Percentiles rank a stretch among this genome's conserved stretches.
Conservation (phyloP, 2,797 vertebrate genomes). For the Sarcoramphus papa region DNA sequence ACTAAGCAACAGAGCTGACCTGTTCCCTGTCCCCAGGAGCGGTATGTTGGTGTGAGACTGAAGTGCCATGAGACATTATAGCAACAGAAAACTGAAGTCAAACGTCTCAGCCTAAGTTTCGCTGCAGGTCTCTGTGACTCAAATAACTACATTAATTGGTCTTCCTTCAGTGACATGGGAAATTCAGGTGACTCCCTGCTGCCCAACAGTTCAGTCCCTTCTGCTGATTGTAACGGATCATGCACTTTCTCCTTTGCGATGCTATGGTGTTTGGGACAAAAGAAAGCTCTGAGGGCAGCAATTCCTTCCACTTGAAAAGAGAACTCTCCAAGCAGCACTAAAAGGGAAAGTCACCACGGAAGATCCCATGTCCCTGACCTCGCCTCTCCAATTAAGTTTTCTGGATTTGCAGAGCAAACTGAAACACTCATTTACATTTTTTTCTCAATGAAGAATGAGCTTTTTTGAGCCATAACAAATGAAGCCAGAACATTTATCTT, state of each 20-base stretch:
- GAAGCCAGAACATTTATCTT: neutral
- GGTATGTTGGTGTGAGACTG: neutral
- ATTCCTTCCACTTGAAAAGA: constrained; percentile 1
- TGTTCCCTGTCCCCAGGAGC: neutral
- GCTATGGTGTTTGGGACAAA: neutral
- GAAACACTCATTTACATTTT: neutral
- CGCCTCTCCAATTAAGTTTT: neutral
- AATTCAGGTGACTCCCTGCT: neutral
- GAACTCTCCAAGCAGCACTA: neutral
- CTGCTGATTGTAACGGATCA: neutral
- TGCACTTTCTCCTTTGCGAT: neutral
- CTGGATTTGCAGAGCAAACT: neutral
- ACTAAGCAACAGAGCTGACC: neutral
- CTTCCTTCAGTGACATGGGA: neutral
- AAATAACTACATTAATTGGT: neutral
- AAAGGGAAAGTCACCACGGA: neutral
- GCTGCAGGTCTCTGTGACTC: neutral
- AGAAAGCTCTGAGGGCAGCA: neutral
- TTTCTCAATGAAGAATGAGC: neutral
- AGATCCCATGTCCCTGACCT: neutral
- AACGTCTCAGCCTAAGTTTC: neutral
- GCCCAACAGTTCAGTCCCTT: neutral
- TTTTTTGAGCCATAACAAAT: neutral
- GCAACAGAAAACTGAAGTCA: neutral
- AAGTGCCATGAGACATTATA: neutral